Evolutionary conservation across 2,888 invertebrate genomes (phyloP).

Genomic region (Tholera decimalis): DNA sequence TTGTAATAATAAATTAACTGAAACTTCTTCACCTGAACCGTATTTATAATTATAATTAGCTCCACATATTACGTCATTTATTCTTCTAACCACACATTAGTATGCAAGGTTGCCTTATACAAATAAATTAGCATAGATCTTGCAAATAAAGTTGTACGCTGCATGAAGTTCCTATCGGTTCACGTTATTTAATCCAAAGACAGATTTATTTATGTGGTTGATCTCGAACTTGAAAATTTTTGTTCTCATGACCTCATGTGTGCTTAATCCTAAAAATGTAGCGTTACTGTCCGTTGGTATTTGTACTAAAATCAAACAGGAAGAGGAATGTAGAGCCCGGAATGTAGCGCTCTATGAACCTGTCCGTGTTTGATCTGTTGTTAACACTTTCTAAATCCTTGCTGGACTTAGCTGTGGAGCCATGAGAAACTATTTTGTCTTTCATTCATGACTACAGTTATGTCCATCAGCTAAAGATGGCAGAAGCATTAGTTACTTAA

Average conservation of each 20-base stretch:
- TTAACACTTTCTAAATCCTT: slow-evolving; percentile 86
- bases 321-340: slow-evolving; percentile 81
- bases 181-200: background rate
- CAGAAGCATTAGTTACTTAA: background rate
- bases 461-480: background rate
- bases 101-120: slow-evolving; percentile 46
- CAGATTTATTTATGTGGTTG: background rate
- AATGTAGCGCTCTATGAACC: slow-evolving; percentile 81
- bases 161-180: slow-evolving; percentile 16
- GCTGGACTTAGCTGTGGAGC: slow-evolving; percentile 63
- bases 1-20: background rate
- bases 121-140: slow-evolving; percentile 41
- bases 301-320: slow-evolving; percentile 82
- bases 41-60: slow-evolving; percentile 39
- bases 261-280: slow-evolving; percentile 57
- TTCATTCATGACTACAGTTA: slow-evolving; percentile 5
- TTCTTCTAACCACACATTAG: slow-evolving; percentile 35
- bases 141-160: slow-evolving; percentile 28
- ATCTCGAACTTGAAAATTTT: slow-evolving; percentile 17
- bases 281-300: slow-evolving; percentile 68
- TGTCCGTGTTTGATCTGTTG: slow-evolving; percentile 83
- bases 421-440: slow-evolving; percentile 28
- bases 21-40: slow-evolving; percentile 1
- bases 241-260: slow-evolving; percentile 38
- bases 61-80: slow-evolving; percentile 42